phyloP scores from a whole-genome alignment of 2,888 invertebrate species.

The Drosophila neutralis region DNA sequence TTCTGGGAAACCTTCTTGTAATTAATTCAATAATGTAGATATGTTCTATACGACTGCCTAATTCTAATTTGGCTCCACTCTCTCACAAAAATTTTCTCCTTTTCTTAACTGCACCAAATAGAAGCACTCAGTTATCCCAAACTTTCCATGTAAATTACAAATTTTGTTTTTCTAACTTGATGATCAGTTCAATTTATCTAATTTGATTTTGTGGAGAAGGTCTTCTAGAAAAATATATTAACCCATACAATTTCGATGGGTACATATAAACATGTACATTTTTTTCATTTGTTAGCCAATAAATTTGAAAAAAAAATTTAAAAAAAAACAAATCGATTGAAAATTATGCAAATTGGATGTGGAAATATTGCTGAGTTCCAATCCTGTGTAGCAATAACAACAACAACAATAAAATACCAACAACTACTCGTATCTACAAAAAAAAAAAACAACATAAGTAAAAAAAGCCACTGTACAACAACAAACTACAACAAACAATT shows the following conservation, averaged over 20 bases:
- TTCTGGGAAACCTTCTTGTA: neutral
- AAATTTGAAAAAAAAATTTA: neutral
- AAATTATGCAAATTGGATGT: conserved; percentile 58
- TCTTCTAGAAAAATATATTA: conserved; percentile 9
- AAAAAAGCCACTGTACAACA: conserved; percentile 52
- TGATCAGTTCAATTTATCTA: conserved; percentile 20
- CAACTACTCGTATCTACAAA: conserved; percentile 52
- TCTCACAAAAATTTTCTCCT: conserved; percentile 11
- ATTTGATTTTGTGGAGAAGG: conserved; percentile 36
- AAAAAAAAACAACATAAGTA: conserved; percentile 32
- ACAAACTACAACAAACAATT: conserved; percentile 57
- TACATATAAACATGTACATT: conserved; percentile 24
- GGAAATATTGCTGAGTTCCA: conserved; percentile 48
- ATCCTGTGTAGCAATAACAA: conserved; percentile 57
- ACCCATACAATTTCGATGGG: conserved; percentile 34
- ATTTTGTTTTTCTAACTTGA: conserved; percentile 20
- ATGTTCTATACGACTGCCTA: conserved; percentile 1
- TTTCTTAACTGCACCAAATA: conserved; percentile 26
- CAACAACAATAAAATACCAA: conserved; percentile 33
- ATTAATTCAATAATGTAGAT: neutral
- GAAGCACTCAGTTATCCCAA: conserved; percentile 25
- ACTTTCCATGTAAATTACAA: conserved; percentile 25
- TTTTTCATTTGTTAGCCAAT: conserved; percentile 28
- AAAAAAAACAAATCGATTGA: conserved; percentile 34
- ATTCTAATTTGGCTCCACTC: neutral